Conservation (phyloP, 2,797 vertebrate genomes). For the Karalla daura region DNA sequence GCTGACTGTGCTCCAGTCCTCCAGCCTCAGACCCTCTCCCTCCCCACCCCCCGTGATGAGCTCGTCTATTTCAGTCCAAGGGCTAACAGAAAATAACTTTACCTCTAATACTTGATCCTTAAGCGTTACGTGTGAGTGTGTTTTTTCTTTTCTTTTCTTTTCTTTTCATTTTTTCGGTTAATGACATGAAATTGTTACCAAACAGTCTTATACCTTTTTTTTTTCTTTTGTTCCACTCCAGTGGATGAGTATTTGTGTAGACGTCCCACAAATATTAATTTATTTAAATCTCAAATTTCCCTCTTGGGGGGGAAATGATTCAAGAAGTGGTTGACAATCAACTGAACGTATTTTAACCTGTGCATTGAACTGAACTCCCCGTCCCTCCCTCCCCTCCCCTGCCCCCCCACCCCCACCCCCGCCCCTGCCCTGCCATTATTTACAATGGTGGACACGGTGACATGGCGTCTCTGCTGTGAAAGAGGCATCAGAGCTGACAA, state of each 20-base stretch:
- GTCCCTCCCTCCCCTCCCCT: too few relatives aligned
- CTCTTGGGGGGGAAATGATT: constrained; percentile 67
- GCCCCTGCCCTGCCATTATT: constrained; percentile 75
- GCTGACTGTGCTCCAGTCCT: constrained; percentile 47
- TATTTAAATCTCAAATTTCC: constrained; percentile 76
- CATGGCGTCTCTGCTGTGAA: constrained; percentile 52
- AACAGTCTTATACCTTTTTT: constrained; percentile 75
- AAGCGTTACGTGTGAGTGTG: constrained; percentile 47
- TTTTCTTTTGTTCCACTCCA: constrained; percentile 56
- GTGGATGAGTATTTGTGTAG: constrained; percentile 59
- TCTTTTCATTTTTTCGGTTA: constrained; percentile 19
- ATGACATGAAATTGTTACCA: constrained; percentile 57
- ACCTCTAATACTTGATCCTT: constrained; percentile 80
- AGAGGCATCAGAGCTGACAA: constrained; percentile 24
- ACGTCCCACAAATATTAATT: constrained; percentile 68
- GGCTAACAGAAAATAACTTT: constrained; percentile 77
- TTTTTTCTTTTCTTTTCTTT: background rate
- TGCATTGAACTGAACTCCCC: constrained; percentile 59
- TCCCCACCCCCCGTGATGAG: constrained; percentile 43
- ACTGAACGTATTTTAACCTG: constrained; percentile 76
- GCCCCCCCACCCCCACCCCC: too few relatives aligned
- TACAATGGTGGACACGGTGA: constrained; percentile 70
- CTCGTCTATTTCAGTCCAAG: constrained; percentile 79
- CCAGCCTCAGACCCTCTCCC: constrained; percentile 54
- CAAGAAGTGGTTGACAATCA: constrained; percentile 87